Evolutionary conservation across 1,140 invertebrate genomes (phyloP).

Genomic region (Nasonia longicornis): DNA sequence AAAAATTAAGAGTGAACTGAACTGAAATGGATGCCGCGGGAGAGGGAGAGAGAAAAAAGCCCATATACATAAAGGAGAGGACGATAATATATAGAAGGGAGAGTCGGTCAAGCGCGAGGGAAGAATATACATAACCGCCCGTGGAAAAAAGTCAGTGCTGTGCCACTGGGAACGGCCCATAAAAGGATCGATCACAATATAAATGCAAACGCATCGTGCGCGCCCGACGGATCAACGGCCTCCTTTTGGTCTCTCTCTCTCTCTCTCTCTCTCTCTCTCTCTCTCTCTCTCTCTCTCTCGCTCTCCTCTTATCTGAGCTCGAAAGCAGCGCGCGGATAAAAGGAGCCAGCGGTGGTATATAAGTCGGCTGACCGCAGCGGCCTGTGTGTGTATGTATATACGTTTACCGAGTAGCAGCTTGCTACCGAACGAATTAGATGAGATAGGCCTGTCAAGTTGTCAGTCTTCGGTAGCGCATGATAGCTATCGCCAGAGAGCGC

Average conservation of each 20-base stretch:
- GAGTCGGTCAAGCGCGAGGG: background rate
- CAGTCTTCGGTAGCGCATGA: constrained; percentile 42
- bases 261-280: too few species aligned
- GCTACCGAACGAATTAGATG: constrained; percentile 51
- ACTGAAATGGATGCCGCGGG: background rate
- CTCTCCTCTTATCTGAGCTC: background rate
- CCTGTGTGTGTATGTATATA: background rate
- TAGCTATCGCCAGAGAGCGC: constrained; percentile 40
- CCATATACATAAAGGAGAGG: background rate
- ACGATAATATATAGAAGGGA: background rate
- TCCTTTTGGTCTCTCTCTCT: background rate
- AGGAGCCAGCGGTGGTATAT: background rate
- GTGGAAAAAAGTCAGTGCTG: background rate
- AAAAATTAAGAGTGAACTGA: background rate
- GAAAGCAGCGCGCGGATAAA: background rate
- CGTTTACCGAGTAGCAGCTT: constrained; percentile 11
- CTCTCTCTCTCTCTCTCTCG: too few species aligned
- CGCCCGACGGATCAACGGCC: background rate
- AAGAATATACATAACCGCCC: background rate
- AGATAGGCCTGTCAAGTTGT: constrained; percentile 50
- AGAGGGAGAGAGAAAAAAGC: background rate
- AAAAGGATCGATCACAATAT: constrained; percentile 38
- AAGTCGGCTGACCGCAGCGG: background rate
- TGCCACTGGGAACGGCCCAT: background rate
- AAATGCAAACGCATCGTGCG: constrained; percentile 29